Evolutionary conservation across 2,888 invertebrate species (phyloP).

Genomic region (Papilio demoleus): DNA sequence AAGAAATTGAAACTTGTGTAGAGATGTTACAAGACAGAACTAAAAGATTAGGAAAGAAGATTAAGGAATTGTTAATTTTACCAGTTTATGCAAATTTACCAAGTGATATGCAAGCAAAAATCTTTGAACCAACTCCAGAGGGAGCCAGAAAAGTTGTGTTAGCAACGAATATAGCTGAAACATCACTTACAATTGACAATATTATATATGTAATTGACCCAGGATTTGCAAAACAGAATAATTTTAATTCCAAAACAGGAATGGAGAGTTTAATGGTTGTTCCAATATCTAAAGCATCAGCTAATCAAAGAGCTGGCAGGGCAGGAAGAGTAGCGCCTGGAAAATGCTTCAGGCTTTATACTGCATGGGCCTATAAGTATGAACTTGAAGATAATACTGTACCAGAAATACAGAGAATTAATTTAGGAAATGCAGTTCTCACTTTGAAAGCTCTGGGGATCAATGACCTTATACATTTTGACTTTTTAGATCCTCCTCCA

Average conservation of each 20-base stretch:
- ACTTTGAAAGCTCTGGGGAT: constrained; percentile 98
- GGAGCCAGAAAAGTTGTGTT: constrained; percentile 98
- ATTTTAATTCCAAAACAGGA: constrained; percentile 98
- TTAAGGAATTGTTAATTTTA: constrained; percentile 95
- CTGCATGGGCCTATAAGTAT: constrained; percentile 99
- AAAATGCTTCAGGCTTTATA: constrained; percentile 98
- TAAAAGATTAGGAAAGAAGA: constrained; percentile 95
- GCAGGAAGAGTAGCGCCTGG: constrained; percentile 98
- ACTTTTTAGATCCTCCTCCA: constrained; percentile 99
- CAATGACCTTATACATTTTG: constrained; percentile 98
- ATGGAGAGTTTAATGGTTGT: constrained; percentile 99
- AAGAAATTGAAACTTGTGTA: constrained; percentile 95
- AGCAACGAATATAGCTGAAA: constrained; percentile 99
- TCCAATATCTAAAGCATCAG: constrained; percentile 99
- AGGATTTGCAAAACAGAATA: constrained; percentile 99
- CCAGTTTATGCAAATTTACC: constrained; percentile 99
- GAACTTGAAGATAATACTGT: constrained; percentile 99
- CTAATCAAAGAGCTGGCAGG: constrained; percentile 98
- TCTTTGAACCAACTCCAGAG: constrained; percentile 98
- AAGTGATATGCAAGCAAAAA: constrained; percentile 99
- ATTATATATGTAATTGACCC: constrained; percentile 99
- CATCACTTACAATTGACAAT: constrained; percentile 99
- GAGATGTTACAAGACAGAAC: constrained; percentile 95
- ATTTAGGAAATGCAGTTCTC: constrained; percentile 98
- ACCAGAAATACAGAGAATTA: constrained; percentile 99